A percentile compares a stretch with the other conserved stretches of the same genome.
Conservation (phyloP, 1,140 invertebrate species). For the Drosophila albomicans region DNA sequence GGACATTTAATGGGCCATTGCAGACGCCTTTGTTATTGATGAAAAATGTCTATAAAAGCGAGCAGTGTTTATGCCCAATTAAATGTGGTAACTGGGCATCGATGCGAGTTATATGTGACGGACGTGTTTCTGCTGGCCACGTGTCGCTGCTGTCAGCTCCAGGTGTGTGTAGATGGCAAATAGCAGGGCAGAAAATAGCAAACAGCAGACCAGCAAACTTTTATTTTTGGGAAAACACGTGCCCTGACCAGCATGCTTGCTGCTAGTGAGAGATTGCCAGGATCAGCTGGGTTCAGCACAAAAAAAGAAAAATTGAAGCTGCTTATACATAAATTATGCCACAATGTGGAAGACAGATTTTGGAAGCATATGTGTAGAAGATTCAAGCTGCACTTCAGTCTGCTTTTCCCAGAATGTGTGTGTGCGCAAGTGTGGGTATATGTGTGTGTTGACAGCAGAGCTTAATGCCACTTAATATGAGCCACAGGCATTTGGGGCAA, state of each 20-base stretch:
- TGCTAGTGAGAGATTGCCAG: conserved; percentile 13
- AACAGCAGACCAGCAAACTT: conserved; percentile 8
- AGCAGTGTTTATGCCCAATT: conserved; percentile 70
- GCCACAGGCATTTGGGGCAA: conserved; percentile 70
- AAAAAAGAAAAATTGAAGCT: conserved; percentile 4
- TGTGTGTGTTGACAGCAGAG: conserved; percentile 64
- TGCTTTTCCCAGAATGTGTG: conserved; percentile 3
- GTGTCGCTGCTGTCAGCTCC: conserved; percentile 5
- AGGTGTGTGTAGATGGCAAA: conserved; percentile 29
- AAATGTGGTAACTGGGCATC: conserved; percentile 65
- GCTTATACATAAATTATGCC: conserved; percentile 61
- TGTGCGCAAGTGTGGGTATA: background rate
- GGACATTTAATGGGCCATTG: conserved; percentile 56
- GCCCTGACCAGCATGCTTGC: background rate
- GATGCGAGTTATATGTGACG: conserved; percentile 58
- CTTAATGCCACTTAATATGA: conserved; percentile 79
- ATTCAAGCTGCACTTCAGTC: background rate
- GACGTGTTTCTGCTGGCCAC: conserved; percentile 39
- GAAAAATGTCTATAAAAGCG: conserved; percentile 74
- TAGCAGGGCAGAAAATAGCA: background rate
- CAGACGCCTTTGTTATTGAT: conserved; percentile 68
- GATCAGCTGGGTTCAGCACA: conserved; percentile 35
- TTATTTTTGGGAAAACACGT: conserved; percentile 18
- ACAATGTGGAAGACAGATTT: conserved; percentile 11
- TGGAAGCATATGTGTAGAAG: conserved; percentile 9